Base-by-base conservation (phyloP, 2,888 invertebrate genomes). In the Apotomis capreana region DNA sequence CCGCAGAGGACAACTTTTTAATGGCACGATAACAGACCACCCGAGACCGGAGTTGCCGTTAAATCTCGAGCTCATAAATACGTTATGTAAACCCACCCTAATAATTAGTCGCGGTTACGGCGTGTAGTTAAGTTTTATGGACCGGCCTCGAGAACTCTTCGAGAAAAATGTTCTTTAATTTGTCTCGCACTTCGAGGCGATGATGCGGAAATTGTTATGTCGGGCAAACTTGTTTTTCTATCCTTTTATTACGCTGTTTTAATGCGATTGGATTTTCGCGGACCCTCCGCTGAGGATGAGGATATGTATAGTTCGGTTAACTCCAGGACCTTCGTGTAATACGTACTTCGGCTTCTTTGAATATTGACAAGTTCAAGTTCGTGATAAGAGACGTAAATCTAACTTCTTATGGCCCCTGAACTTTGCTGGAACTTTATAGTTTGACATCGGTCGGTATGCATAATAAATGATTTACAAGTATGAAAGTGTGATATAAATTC, bases 11-110 rank as follows among this genome's bases (percentile, higher is more conserved):
- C 92, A 91, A 93, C 89, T 92, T 92, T 92, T 91, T 92, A 92
- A 92, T 91, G 86, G 89, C 84, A 86, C 88, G 92, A 92, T 93
- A 92, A 92, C 92, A 89, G 92, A 91, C 90, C 92, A 89, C 88
- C 89, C 89, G 91, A 91, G 91, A 90, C 87, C 85, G 82, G 83
- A 77, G 83, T 79, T 86, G 85, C 87, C 88, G 89, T 89, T 90
- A 91, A 92, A 93, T 92, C 92, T 91, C 89, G 83, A 86, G 87
- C 89, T 90, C 92, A 92, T 93, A 92, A 93, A 92, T 93, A 92
- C 86, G 89, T 90, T 91, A 92, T 92, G 93, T 92, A 92, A 92
- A 91, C 92, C 91, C 86, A 89, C 92, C 92, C 92, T 92, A 88
- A 92, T 92, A 92, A 93, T 93, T 93, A 93, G 93, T 90, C 88